Evolutionary conservation across 2,797 vertebrate species (phyloP).

Genomic region (Nyctibius grandis): DNA sequence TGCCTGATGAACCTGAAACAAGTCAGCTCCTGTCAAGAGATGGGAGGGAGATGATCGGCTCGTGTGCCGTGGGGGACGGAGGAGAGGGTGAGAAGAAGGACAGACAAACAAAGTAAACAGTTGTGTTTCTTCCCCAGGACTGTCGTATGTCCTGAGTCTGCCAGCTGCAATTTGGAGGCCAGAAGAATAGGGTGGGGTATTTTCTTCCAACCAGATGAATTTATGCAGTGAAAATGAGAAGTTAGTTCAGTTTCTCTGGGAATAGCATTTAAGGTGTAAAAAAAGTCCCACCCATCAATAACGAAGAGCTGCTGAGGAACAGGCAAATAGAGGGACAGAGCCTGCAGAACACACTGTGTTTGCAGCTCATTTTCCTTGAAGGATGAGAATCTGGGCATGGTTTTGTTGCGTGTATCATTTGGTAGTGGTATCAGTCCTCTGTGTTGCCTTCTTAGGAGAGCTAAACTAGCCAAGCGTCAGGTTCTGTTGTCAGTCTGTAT

Average conservation of each 20-base stretch:
- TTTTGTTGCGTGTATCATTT: neutral
- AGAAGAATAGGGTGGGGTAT: constrained; percentile 26
- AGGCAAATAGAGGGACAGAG: neutral
- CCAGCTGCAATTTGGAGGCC: constrained; percentile 42
- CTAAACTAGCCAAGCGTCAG: neutral
- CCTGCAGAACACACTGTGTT: neutral
- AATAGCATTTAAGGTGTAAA: constrained; percentile 61
- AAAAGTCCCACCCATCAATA: neutral
- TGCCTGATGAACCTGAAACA: neutral
- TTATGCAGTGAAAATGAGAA: constrained; percentile 17
- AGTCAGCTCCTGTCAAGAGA: neutral
- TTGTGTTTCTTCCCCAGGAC: constrained; percentile 14
- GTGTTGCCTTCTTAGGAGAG: neutral
- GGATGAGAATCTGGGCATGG: neutral
- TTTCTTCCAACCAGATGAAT: constrained; percentile 50
- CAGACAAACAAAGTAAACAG: neutral
- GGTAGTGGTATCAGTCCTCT: neutral
- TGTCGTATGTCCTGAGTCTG: neutral
- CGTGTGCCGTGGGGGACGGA: neutral
- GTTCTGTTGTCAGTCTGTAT: neutral
- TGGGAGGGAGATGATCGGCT: neutral
- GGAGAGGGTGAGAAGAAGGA: neutral
- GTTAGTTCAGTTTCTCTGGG: constrained; percentile 36
- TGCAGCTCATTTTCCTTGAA: neutral
- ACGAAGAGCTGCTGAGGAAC: neutral